Evolutionary conservation across 2,888 invertebrate species (phyloP).

Genomic region (Enchytraeus crypticus): DNA sequence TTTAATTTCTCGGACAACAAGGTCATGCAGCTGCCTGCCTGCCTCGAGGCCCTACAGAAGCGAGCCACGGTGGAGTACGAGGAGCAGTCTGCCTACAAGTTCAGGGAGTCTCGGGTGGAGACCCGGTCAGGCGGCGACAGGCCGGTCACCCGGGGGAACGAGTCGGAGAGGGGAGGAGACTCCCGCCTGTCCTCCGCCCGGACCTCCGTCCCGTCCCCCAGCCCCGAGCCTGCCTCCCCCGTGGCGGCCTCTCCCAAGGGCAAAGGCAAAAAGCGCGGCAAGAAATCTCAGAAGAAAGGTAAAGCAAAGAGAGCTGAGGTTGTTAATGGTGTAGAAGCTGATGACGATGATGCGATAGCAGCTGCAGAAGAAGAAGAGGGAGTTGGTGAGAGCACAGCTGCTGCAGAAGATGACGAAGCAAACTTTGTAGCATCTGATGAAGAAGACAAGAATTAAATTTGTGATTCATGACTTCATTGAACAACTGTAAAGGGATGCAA

Average conservation of each 20-base stretch:
- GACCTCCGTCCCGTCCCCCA: no score
- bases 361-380: background rate
- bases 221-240: no score
- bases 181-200: no score
- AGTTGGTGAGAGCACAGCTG: background rate
- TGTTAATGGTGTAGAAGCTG: background rate
- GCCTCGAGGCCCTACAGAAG: conserved; percentile 39
- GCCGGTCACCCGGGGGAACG: no score
- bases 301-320: background rate
- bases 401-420: no score
- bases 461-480: no score
- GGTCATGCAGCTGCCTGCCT: conserved; percentile 40
- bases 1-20: conserved; percentile 42
- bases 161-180: conserved; percentile 25
- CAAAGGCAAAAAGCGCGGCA: background rate
- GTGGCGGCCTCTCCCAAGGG: no score
- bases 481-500: no score
- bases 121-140: no score
- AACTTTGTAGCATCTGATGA: no score
- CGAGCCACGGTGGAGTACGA: conserved; percentile 31
- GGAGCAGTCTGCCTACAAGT: conserved; percentile 38
- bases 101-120: conserved; percentile 34
- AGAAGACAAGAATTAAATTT: no score
- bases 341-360: background rate
- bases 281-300: background rate